Conservation (phyloP, 2,888 invertebrate genomes). For the Apoda limacodes region DNA sequence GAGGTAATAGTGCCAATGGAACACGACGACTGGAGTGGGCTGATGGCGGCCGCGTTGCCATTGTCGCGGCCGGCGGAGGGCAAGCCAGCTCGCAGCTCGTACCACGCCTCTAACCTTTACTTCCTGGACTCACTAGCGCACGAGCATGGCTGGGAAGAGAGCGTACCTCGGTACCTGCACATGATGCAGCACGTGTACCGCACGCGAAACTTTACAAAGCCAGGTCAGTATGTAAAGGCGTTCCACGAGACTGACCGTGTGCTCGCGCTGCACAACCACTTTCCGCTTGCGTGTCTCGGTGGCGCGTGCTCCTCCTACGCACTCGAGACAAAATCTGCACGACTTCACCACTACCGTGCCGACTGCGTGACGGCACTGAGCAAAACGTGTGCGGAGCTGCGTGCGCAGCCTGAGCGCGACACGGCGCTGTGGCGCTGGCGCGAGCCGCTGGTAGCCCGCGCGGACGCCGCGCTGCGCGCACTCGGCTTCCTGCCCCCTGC, state of each 20-base stretch:
- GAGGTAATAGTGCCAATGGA: slow-evolving; percentile 93
- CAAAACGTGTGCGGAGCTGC: slow-evolving; percentile 85
- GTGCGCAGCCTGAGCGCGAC: slow-evolving; percentile 85
- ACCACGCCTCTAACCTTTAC: slow-evolving; percentile 92
- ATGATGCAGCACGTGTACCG: slow-evolving; percentile 94
- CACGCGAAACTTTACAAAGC: slow-evolving; percentile 91
- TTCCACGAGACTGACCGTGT: slow-evolving; percentile 94
- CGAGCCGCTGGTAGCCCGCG: slow-evolving; percentile 77
- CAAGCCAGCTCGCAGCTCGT: slow-evolving; percentile 75
- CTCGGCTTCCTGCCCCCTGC: slow-evolving; percentile 75
- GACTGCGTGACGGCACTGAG: slow-evolving; percentile 91
- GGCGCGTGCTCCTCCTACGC: slow-evolving; percentile 87
- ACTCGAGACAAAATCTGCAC: slow-evolving; percentile 84
- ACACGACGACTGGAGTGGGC: slow-evolving; percentile 78
- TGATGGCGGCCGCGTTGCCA: slow-evolving; percentile 79
- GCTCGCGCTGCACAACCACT: slow-evolving; percentile 91
- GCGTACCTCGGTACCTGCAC: slow-evolving; percentile 89
- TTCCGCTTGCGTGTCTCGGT: slow-evolving; percentile 88
- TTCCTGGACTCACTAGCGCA: slow-evolving; percentile 90
- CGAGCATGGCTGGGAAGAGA: slow-evolving; percentile 81
- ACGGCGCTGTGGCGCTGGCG: slow-evolving; percentile 91
- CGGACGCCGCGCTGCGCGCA: slow-evolving; percentile 75
- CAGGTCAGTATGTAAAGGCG: slow-evolving; percentile 93
- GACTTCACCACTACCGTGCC: slow-evolving; percentile 93
- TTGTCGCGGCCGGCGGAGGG: slow-evolving; percentile 69